A percentile compares a stretch with the other conserved stretches of the same genome.
phyloP scores from a whole-genome alignment of 2,797 vertebrate species.

The Oreochromis grahami region DNA sequence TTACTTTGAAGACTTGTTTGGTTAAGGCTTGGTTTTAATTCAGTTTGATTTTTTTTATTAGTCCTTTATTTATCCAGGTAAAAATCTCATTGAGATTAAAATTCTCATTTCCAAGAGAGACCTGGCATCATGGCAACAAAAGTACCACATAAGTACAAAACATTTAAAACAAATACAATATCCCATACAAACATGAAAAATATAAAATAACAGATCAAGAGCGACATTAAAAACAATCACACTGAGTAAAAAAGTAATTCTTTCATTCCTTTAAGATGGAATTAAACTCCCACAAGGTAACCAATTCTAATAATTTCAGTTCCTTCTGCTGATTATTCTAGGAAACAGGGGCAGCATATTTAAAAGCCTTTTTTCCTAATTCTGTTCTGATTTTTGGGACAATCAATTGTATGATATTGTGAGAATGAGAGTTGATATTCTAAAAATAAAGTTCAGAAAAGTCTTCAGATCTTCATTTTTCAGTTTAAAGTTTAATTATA shows the following conservation, averaged over 20 bases:
- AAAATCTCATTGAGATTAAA: not conserved
- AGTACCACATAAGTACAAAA: not conserved
- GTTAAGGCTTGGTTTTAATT: not conserved
- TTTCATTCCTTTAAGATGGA: accelerated
- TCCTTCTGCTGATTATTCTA: not conserved
- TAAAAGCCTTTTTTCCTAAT: not conserved
- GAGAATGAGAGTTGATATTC: not conserved
- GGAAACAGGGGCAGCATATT: not conserved
- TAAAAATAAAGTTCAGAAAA: not conserved
- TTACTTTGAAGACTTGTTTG: not conserved
- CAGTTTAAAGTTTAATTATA: not conserved
- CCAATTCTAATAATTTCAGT: not conserved
- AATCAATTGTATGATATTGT: not conserved
- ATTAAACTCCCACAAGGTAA: not conserved
- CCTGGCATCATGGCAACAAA: not conserved
- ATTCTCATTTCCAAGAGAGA: not conserved
- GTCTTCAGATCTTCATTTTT: accelerated
- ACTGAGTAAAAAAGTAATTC: not conserved
- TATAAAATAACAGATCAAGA: not conserved
- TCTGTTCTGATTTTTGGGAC: not conserved
- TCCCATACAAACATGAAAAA: not conserved
- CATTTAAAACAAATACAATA: not conserved
- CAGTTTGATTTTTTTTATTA: not conserved
- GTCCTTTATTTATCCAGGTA: not conserved
- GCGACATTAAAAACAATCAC: not conserved